Evolutionary conservation across 2,797 vertebrate species (phyloP).

Genomic region (Ambastaia sidthimunki): DNA sequence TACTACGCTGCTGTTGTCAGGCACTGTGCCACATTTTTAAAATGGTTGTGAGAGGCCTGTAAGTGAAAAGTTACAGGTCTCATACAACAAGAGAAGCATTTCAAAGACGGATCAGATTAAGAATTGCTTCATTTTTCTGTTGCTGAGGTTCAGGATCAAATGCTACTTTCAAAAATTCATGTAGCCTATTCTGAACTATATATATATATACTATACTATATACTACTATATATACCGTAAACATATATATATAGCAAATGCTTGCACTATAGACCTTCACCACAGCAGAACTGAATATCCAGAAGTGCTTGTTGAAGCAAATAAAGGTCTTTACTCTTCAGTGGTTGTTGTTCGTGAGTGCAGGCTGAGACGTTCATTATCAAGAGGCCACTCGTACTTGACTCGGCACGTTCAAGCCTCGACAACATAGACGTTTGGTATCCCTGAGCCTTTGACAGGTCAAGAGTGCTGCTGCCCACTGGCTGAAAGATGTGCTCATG

Average conservation of each 20-base stretch:
- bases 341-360: neutral
- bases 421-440: constrained; percentile 33
- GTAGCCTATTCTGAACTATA: neutral
- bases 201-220: too few relatives aligned
- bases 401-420: constrained; percentile 5
- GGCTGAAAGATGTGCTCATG: constrained; percentile 20
- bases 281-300: too few relatives aligned
- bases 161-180: neutral
- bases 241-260: neutral
- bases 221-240: neutral
- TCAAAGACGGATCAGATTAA: neutral
- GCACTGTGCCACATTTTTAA: neutral
- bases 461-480: constrained; percentile 13
- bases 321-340: too few relatives aligned
- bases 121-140: neutral
- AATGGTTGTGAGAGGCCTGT: constrained; percentile 6
- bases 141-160: neutral
- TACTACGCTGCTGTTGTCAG: constrained; percentile 6
- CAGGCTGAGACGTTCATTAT: neutral
- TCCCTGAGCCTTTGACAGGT: constrained; percentile 47
- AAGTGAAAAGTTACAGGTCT: constrained; percentile 12
- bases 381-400: constrained; percentile 8
- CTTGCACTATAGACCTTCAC: too few relatives aligned
- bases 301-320: too few relatives aligned
- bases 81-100: neutral